Evolutionary conservation across 2,113 vertebrate species (phyloP).

Genomic region (Pangasianodon hypophthalmus): DNA sequence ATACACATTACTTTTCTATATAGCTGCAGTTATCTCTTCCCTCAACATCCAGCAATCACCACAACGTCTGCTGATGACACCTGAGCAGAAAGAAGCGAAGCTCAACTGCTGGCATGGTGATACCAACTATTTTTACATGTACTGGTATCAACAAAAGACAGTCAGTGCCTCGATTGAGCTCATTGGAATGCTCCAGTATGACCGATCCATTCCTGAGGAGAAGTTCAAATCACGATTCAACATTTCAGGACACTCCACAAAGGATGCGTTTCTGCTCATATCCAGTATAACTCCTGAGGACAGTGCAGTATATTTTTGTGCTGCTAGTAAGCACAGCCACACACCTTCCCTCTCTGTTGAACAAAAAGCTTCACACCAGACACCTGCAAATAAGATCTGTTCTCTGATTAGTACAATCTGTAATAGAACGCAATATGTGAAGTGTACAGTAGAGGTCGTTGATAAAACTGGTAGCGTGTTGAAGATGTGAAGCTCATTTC

Average conservation of each 20-base stretch:
- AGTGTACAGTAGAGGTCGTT: background rate
- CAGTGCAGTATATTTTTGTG: constrained; percentile 52
- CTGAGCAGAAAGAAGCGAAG: constrained; percentile 11
- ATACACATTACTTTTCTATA: background rate
- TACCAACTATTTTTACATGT: constrained; percentile 39
- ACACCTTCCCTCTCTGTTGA: background rate
- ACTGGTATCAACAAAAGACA: constrained; percentile 57
- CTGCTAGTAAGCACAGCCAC: constrained; percentile 42
- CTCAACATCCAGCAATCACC: constrained; percentile 10
- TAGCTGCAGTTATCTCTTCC: background rate
- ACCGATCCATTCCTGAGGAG: background rate
- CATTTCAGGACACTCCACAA: constrained; percentile 37
- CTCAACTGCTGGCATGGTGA: constrained; percentile 51
- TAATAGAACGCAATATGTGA: background rate
- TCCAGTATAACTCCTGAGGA: constrained; percentile 30
- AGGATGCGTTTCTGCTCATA: constrained; percentile 45
- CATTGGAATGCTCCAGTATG: constrained; percentile 34
- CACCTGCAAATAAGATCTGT: constrained; percentile 33
- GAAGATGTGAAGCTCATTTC: background rate
- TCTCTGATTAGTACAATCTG: background rate
- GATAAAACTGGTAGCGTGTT: background rate
- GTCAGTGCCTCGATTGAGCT: constrained; percentile 26
- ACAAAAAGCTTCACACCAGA: constrained; percentile 32
- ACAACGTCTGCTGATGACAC: background rate
- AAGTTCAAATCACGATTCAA: constrained; percentile 42